phyloP scores from a whole-genome alignment of 2,113 vertebrate species.

The Phoxinus phoxinus region DNA sequence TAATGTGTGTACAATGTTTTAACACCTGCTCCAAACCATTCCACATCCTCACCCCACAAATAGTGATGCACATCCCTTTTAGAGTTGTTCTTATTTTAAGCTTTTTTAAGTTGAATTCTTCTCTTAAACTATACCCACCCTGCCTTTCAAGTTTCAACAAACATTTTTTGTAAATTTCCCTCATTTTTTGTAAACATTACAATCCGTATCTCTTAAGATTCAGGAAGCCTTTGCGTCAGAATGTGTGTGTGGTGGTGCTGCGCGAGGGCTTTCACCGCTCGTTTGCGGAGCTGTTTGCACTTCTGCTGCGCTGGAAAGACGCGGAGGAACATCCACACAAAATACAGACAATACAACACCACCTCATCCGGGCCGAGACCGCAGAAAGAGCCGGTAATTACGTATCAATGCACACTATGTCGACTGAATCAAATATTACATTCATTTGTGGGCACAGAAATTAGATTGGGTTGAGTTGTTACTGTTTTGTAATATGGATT shows the following conservation, averaged over 20 bases:
- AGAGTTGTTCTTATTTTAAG: neutral
- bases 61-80: neutral
- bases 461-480: neutral
- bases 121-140: neutral
- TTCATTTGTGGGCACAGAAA: neutral
- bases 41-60: neutral
- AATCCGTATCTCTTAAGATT: constrained; percentile 15
- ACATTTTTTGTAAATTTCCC: neutral
- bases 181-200: neutral
- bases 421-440: neutral
- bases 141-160: neutral
- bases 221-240: constrained; percentile 22
- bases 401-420: neutral
- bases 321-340: constrained; percentile 82
- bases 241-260: constrained; percentile 86
- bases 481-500: neutral
- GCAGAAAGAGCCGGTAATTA: constrained; percentile 78
- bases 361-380: constrained; percentile 82
- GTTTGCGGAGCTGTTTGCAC: constrained; percentile 79
- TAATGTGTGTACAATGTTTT: neutral
- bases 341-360: constrained; percentile 78
- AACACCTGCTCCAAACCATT: neutral
- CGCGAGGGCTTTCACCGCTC: constrained; percentile 81
- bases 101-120: neutral
- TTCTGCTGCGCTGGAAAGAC: constrained; percentile 80